Conservation (phyloP, 2,797 vertebrate species). For the Ptychadena robeensis region DNA sequence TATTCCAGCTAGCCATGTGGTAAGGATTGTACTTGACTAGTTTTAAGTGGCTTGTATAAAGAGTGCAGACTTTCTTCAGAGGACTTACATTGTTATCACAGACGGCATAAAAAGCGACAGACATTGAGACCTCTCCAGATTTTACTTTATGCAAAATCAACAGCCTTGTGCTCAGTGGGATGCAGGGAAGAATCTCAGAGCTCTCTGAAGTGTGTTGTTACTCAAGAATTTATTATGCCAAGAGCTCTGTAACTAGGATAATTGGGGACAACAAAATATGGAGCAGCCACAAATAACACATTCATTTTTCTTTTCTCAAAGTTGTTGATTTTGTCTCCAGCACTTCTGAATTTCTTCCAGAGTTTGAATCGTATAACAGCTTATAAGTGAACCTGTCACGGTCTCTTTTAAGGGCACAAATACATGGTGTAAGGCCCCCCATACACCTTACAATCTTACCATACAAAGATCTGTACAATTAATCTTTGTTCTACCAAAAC, state of each 20-base stretch:
- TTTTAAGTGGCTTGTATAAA: neutral
- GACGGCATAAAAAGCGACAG: neutral
- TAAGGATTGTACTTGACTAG: too few relatives aligned
- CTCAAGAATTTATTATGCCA: constrained; percentile 42
- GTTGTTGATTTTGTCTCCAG: neutral
- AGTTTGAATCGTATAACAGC: too few relatives aligned
- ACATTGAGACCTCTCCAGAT: neutral
- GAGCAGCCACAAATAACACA: neutral
- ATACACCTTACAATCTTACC: too few relatives aligned
- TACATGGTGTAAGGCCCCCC: too few relatives aligned
- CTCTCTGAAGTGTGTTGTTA: constrained; percentile 36
- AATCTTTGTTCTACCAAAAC: too few relatives aligned
- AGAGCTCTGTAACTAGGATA: constrained; percentile 37
- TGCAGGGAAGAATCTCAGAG: neutral
- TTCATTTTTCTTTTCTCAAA: neutral
- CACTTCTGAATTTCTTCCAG: too few relatives aligned
- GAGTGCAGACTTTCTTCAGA: neutral
- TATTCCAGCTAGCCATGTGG: neutral
- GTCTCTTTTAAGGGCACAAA: too few relatives aligned
- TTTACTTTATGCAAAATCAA: constrained; percentile 2
- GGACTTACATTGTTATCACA: neutral
- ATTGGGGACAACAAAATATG: constrained; percentile 11
- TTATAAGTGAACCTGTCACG: too few relatives aligned
- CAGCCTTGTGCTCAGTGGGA: constrained; percentile 33
- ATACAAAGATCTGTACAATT: too few relatives aligned